Evolutionary conservation across 1,140 invertebrate species (phyloP), one percentile per base, ranked within the genome.

Genomic region (Tigriopus japonicus): DNA sequence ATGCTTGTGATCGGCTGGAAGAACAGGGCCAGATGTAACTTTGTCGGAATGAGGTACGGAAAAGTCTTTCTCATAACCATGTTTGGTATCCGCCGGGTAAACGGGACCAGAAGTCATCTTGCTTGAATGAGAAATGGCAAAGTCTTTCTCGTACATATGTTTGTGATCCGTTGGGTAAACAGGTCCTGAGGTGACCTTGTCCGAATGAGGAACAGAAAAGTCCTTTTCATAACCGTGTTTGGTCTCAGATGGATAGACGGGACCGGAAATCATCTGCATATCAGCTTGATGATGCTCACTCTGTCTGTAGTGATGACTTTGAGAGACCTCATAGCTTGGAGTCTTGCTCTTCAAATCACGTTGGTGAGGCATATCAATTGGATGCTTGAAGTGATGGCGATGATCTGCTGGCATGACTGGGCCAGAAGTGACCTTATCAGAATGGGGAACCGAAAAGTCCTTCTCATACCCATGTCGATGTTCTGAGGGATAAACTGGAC

Each of bases 301-400:
- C 45, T 15, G 19, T 35, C 45, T 17, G 23, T 55, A 61, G 40
- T 61, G 59, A 53, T 61, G 45, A 10, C 43, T 56, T 42, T 61
- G 19, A 24, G 45, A n/a, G 10, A 61, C 59, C 53, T 61, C 59
- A 40, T 61, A 61, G 14, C n/a, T 40, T 19, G 59, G 59, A 17
- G 45, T 40, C 9, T 17, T 23, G n/a, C 53, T 61, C 17, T 23
- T 40, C 3, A 14, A 15, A 53, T 61, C 59, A n/a, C 59, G 23
- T 53, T 61, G 59, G 52, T 61, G 59, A 21, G 59, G 59, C 15
- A 53, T 23, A 23, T 54, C 19, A 14, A 61, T 52, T 3, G 15
- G 59, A 23, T 61, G 59, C 28, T 61, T 61, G 28, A 56, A 61
- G 21, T 61, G 17, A 54, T 54, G 52, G 3, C 35, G 21, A 13